Evolutionary conservation across 1,140 invertebrate species (phyloP), one percentile per base, ranked within the genome.

Genomic region (Physella acuta): DNA sequence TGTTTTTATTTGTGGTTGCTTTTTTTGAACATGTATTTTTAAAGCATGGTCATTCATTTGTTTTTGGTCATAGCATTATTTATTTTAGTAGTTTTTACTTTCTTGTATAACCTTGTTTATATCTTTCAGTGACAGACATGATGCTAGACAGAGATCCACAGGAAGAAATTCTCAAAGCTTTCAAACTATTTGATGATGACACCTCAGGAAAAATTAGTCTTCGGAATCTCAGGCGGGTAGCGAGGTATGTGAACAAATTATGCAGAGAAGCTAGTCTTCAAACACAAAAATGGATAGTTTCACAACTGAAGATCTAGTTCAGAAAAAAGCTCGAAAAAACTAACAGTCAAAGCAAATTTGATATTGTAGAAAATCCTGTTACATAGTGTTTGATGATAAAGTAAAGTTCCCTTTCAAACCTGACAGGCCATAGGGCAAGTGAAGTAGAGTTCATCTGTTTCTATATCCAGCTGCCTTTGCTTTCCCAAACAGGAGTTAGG

Each of bases 141-240:
- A 85, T 85, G 79, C 62, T 85, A 34, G 82, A 84, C 39, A 74
- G 85, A 77, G 84, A 86, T 73, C 84, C 85, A 8, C 80, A 83
- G 53, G 82, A 85, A 69, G 84, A 85, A 73, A 80, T 85, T 36
- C 58, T 83, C 5, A 85, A 85, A 76, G 85, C 85, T n/a, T 86
- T 86, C 72, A 83, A 82, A 75, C 63, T 86, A 37, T 86, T 86
- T 81, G 85, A 85, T 75, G 85, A 86, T 73, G 85, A 86, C 71
- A 75, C 75, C n/a, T 80, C 81, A 52, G 85, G 85, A 16, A 86
- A 85, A 76, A 86, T 86, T 31, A 85, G 78, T 64, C 72, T 85
- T 30, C 73, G 83, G 55, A 86, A 85, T 73, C 73, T 86, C 8
- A 75, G 83, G 49, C 58, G 84, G 72, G 84, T 85, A 20, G 85